Conservation (phyloP, 2,113 vertebrate species). For the Bujurquina vittata region DNA sequence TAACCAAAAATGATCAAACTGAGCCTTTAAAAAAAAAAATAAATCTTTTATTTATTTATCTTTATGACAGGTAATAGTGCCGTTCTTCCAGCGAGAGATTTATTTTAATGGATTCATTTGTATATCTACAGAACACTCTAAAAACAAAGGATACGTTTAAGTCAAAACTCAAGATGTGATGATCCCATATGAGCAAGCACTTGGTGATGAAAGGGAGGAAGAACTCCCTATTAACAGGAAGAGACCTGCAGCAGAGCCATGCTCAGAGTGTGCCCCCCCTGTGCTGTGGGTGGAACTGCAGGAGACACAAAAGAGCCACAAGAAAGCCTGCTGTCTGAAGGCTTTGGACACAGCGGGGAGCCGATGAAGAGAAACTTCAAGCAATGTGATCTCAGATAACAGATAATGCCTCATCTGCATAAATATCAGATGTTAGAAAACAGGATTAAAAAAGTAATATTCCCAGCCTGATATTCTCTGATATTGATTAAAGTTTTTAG, state of each 20-base stretch:
- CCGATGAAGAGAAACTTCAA: neutral
- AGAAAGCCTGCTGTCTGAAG: neutral
- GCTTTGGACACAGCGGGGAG: too few relatives aligned
- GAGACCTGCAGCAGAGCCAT: neutral
- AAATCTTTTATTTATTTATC: neutral
- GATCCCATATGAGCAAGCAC: neutral
- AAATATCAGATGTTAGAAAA: neutral
- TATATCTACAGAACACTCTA: neutral
- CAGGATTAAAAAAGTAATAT: too few relatives aligned
- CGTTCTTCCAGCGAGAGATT: neutral
- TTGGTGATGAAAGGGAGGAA: neutral
- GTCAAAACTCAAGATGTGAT: neutral
- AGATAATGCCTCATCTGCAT: neutral
- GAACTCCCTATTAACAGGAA: neutral
- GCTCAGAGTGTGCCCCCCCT: neutral
- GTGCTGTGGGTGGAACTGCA: neutral
- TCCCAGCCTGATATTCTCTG: too few relatives aligned
- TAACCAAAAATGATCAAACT: neutral
- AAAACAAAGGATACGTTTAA: neutral
- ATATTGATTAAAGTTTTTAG: neutral
- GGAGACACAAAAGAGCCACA: neutral
- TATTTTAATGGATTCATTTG: neutral
- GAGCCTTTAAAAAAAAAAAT: neutral
- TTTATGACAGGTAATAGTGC: neutral
- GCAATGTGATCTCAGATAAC: neutral